Evolutionary conservation across 1,140 invertebrate species (phyloP).

Genomic region (Pseudomyrmex gracilis): DNA sequence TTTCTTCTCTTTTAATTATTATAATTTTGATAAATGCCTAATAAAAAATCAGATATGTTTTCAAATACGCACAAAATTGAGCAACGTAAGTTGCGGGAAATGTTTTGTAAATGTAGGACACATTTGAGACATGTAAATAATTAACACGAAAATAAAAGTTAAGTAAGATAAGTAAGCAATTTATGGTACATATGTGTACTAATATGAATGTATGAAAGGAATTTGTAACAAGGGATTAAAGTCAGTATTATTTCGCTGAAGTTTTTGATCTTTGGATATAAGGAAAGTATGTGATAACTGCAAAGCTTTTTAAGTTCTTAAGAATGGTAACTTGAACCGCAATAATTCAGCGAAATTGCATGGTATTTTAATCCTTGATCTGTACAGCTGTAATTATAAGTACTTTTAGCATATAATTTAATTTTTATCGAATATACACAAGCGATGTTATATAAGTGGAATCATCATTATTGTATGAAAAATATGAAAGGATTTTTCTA

Average conservation of each 20-base stretch:
- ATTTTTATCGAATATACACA: not conserved
- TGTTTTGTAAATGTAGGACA: constrained; percentile 49
- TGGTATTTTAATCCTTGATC: not conserved
- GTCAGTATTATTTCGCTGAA: too few relatives aligned
- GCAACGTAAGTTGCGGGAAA: not conserved
- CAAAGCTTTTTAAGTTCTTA: too few relatives aligned
- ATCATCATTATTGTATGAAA: constrained; percentile 23
- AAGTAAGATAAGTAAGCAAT: constrained; percentile 11
- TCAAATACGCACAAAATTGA: not conserved
- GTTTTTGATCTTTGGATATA: too few relatives aligned
- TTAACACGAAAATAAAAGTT: not conserved
- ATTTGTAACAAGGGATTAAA: too few relatives aligned
- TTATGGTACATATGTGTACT: not conserved
- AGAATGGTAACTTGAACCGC: too few relatives aligned
- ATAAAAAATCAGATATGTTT: not conserved
- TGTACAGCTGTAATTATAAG: constrained; percentile 48
- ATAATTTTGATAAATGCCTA: not conserved
- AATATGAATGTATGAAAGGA: constrained; percentile 12
- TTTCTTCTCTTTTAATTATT: not conserved
- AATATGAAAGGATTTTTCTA: constrained; percentile 62
- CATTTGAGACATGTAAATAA: constrained; percentile 63
- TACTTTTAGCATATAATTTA: constrained; percentile 59
- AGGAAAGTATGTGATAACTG: too few relatives aligned
- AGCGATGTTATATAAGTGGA: constrained; percentile 30
- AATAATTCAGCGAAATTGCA: too few relatives aligned